A percentile compares a stretch with the other conserved stretches of the same genome.
phyloP scores from a whole-genome alignment of 37 sponge, comb jelly and placozoan genomes.

The Chondrilla cf. caribensis region DNA sequence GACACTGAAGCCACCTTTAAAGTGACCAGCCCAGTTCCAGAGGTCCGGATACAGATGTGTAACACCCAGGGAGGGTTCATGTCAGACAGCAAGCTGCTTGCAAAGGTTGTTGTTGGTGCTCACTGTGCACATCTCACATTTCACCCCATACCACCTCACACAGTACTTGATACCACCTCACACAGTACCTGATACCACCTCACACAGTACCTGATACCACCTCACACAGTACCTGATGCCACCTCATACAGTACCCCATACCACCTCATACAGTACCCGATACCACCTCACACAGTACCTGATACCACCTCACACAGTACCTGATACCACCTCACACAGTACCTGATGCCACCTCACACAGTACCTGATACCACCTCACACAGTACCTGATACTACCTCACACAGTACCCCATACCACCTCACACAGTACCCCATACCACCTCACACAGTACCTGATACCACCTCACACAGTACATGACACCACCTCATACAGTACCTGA shows the following conservation, averaged over 20 bases:
- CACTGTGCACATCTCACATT: too few relatives aligned
- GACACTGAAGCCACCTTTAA: background rate
- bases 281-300: background rate
- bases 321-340: background rate
- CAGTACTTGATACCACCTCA: background rate
- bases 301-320: background rate
- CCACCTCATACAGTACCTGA: background rate
- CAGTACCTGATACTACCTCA: background rate
- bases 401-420: too few relatives aligned
- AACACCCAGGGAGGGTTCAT: background rate
- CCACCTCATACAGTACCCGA: too few relatives aligned
- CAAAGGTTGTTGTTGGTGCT: background rate
- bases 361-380: background rate
- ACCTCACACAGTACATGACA: background rate
- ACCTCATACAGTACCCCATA: background rate
- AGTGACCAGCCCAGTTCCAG: slow-evolving; percentile 6
- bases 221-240: background rate
- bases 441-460: background rate
- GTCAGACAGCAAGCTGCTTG: background rate
- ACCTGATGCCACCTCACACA: background rate
- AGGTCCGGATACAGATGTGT: background rate
- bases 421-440: too few relatives aligned
- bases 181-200: background rate
- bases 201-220: too few relatives aligned
- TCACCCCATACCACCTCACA: too few relatives aligned